Conservation (phyloP, 2,113 vertebrate genomes). For the Alligator mississippiensis region DNA sequence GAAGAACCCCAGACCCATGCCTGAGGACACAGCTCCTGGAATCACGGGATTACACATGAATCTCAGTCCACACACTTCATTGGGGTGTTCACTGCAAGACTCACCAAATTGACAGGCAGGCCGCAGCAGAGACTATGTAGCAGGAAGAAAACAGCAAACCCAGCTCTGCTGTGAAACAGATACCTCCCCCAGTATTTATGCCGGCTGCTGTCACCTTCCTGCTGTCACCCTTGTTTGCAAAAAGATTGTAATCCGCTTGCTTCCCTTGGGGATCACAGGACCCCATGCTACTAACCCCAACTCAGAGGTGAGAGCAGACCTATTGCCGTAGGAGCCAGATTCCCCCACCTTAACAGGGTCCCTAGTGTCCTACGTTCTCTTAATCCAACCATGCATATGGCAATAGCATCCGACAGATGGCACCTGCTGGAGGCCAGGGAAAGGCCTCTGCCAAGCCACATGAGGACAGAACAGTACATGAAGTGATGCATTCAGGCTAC, state of each 20-base stretch:
- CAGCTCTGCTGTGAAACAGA: neutral
- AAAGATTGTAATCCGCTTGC: neutral
- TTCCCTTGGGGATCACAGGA: neutral
- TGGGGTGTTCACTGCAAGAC: neutral
- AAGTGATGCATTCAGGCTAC: constrained; percentile 58
- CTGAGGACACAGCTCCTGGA: neutral
- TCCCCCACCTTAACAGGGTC: too few relatives aligned
- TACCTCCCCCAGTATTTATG: neutral
- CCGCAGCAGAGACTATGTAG: too few relatives aligned
- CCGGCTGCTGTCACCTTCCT: neutral
- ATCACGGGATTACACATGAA: neutral
- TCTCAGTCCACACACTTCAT: neutral
- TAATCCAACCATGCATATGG: fast-evolving
- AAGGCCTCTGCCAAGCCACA: constrained; percentile 50
- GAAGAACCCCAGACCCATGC: neutral
- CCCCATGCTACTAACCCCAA: too few relatives aligned
- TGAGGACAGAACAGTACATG: constrained; percentile 32
- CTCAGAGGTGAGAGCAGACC: too few relatives aligned
- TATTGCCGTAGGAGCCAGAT: too few relatives aligned
- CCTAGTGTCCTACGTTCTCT: neutral
- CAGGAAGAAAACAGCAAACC: neutral
- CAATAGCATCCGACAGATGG: constrained; percentile 30
- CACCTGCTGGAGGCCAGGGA: constrained; percentile 17
- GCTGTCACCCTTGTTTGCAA: neutral
- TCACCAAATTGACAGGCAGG: neutral